Evolutionary conservation across 2,113 vertebrate species (phyloP).

Genomic region (Corythornis vintsioides): DNA sequence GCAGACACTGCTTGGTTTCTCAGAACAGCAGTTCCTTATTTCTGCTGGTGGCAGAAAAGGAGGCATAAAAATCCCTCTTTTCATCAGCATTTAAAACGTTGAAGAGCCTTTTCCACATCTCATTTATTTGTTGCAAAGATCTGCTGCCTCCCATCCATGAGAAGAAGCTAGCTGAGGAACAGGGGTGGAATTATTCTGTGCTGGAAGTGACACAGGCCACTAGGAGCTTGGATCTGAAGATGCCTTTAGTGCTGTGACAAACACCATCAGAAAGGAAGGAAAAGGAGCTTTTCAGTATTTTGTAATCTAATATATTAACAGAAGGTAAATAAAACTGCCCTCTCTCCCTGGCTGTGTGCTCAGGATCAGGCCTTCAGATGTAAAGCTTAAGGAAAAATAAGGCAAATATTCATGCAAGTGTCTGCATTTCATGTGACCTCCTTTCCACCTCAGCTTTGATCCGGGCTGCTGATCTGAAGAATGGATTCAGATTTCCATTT

Average conservation of each 20-base stretch:
- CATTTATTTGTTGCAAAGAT: not conserved
- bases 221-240: not conserved
- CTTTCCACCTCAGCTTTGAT: constrained; percentile 53
- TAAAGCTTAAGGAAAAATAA: not conserved
- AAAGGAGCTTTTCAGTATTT: not conserved
- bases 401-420: constrained; percentile 12
- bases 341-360: rapidly evolving
- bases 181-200: rapidly evolving
- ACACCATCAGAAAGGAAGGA: not conserved
- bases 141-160: not conserved
- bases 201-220: not conserved
- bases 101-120: not conserved
- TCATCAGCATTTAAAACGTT: not conserved
- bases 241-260: not conserved
- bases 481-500: constrained; percentile 57
- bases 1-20: not conserved
- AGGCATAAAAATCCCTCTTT: not conserved
- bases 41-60: not conserved
- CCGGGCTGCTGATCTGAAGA: constrained; percentile 36
- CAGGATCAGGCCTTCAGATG: not conserved
- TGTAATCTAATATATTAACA: rapidly evolving
- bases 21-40: not conserved
- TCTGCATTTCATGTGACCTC: constrained; percentile 35
- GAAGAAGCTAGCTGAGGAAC: not conserved
- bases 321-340: not conserved